Conservation (phyloP, 2,888 invertebrate species). For the Dolichomitus sp. region DNA sequence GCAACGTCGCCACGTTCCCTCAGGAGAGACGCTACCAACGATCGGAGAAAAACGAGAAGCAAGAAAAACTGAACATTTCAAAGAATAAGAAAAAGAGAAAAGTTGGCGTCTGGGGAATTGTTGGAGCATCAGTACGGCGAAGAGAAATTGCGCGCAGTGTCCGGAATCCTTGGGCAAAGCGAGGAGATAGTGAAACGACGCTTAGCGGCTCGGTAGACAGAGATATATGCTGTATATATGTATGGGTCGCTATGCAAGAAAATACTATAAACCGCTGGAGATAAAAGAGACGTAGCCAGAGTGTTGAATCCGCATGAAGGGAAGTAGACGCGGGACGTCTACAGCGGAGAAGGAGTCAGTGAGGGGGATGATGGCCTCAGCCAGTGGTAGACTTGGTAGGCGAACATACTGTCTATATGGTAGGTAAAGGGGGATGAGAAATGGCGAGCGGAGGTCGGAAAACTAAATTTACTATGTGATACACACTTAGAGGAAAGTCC, state of each 20-base stretch:
- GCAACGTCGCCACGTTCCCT: constrained; percentile 59
- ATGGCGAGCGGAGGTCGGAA: constrained; percentile 76
- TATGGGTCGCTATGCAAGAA: constrained; percentile 15
- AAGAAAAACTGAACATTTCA: constrained; percentile 19
- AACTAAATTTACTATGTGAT: constrained; percentile 86
- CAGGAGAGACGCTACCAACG: constrained; percentile 14
- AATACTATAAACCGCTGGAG: constrained; percentile 61
- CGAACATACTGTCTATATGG: constrained; percentile 54
- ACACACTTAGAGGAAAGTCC: constrained; percentile 83
- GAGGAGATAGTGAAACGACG: constrained; percentile 56
- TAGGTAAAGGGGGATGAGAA: constrained; percentile 44
- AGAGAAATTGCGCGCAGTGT: constrained; percentile 56
- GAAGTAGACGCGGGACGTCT: constrained; percentile 12
- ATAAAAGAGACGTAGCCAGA: constrained; percentile 43
- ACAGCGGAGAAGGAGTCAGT: constrained; percentile 7
- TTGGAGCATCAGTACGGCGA: constrained; percentile 32
- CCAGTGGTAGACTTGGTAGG: constrained; percentile 63
- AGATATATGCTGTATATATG: constrained; percentile 16
- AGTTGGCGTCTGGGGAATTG: constrained; percentile 46
- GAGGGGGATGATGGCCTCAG: constrained; percentile 34
- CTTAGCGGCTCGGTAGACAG: constrained; percentile 53
- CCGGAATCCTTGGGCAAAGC: constrained; percentile 45
- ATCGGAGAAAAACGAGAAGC: constrained; percentile 17
- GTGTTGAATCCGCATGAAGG: constrained; percentile 43
- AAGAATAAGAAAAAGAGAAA: constrained; percentile 6